Percentiles rank a stretch among this genome's conserved stretches.
phyloP scores from a whole-genome alignment of 2,888 invertebrate genomes.

The Clanis bilineata region DNA sequence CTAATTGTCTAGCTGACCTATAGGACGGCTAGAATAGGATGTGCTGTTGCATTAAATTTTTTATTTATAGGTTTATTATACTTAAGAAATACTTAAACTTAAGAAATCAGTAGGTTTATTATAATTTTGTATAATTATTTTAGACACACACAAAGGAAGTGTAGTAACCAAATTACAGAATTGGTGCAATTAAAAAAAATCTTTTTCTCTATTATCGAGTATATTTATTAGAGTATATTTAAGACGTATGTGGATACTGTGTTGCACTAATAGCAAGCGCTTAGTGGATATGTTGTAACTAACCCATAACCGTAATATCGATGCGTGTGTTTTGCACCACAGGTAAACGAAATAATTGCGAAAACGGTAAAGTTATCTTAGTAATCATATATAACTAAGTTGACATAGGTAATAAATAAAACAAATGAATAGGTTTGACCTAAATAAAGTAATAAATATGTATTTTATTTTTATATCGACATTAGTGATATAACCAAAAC shows the following conservation, averaged over 20 bases:
- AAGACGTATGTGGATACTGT: too few species aligned
- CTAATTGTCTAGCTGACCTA: constrained; percentile 4
- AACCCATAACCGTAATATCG: not conserved
- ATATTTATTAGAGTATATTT: not conserved
- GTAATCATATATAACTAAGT: not conserved
- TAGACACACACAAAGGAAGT: too few species aligned
- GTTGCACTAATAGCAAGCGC: not conserved
- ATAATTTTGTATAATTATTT: too few species aligned
- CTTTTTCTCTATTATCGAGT: not conserved
- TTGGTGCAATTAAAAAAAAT: not conserved
- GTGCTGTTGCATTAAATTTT: not conserved
- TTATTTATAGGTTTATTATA: too few species aligned
- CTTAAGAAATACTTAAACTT: too few species aligned
- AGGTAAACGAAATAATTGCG: not conserved
- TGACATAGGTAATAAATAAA: not conserved
- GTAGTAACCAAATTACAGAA: not conserved
- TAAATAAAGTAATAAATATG: too few species aligned
- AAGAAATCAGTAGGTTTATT: too few species aligned
- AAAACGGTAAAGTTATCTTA: not conserved
- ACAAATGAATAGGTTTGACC: too few species aligned
- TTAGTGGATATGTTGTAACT: not conserved
- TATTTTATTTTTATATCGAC: too few species aligned
- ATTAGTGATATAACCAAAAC: too few species aligned
- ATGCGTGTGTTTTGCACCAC: not conserved
- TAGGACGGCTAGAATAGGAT: not conserved